phyloP scores from a whole-genome alignment of 2,797 vertebrate genomes.

The Trichosurus vulpecula region DNA sequence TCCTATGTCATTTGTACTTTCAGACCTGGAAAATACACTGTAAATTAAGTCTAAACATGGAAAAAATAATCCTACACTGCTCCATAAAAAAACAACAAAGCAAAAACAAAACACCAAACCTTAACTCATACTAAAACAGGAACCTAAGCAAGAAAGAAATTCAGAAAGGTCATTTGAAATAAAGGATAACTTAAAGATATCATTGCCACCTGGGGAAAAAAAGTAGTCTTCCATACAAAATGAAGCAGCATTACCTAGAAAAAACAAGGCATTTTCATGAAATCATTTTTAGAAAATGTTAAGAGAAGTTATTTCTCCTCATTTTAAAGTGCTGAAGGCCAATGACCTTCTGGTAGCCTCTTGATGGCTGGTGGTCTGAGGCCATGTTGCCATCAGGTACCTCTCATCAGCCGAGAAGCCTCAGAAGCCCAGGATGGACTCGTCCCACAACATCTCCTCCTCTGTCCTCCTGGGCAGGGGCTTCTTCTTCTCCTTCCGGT shows the following conservation, averaged over 20 bases:
- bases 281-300: conserved; percentile 57
- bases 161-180: conserved; percentile 57
- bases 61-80: conserved; percentile 53
- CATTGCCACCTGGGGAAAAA: conserved; percentile 48
- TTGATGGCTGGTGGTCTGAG: conserved; percentile 19
- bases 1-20: conserved; percentile 63
- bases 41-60: conserved; percentile 54
- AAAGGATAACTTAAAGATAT: conserved; percentile 59
- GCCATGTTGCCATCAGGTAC: neutral
- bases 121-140: conserved; percentile 59
- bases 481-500: conserved; percentile 85
- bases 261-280: conserved; percentile 30
- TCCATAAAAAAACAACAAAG: conserved; percentile 65
- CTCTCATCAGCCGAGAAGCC: neutral
- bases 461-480: conserved; percentile 87
- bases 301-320: conserved; percentile 38
- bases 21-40: conserved; percentile 57
- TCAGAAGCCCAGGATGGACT: conserved; percentile 90
- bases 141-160: conserved; percentile 63
- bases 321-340: conserved; percentile 21
- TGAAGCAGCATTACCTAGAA: conserved; percentile 50
- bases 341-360: conserved; percentile 42
- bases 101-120: conserved; percentile 46
- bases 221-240: conserved; percentile 40
- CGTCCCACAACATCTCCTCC: conserved; percentile 93